Evolutionary conservation across 2,888 invertebrate genomes (phyloP).

Genomic region (Galerucella calmariensis): DNA sequence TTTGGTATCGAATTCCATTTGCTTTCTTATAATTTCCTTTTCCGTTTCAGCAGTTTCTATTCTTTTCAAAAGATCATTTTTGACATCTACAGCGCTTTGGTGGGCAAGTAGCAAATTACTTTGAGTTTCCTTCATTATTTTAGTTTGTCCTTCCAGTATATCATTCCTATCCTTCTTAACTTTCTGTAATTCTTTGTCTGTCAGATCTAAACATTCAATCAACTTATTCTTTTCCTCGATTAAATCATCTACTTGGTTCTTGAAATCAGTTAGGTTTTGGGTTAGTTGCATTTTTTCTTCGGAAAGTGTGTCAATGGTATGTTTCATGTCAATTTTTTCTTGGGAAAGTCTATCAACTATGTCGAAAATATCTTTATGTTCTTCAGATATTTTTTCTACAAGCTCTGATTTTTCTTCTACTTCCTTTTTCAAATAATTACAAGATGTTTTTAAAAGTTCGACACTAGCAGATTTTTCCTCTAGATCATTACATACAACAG

Average conservation of each 20-base stretch:
- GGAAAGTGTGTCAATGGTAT: constrained; percentile 31
- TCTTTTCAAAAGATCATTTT: constrained; percentile 50
- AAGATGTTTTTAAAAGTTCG: constrained; percentile 31
- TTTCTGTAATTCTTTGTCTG: constrained; percentile 51
- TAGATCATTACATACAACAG: constrained; percentile 28
- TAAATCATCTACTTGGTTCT: constrained; percentile 30
- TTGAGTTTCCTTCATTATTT: constrained; percentile 55
- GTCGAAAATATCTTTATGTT: constrained; percentile 43
- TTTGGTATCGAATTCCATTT: constrained; percentile 41
- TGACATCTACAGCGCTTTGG: constrained; percentile 51
- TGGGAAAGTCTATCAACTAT: constrained; percentile 43
- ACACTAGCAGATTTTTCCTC: constrained; percentile 35
- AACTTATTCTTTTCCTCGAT: constrained; percentile 43
- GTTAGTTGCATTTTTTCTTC: constrained; percentile 33
- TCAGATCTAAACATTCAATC: constrained; percentile 42
- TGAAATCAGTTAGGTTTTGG: constrained; percentile 28
- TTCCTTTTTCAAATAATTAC: constrained; percentile 27
- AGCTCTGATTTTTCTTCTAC: constrained; percentile 36
- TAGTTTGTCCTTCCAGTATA: constrained; percentile 52
- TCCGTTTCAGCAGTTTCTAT: constrained; percentile 50
- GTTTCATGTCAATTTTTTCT: constrained; percentile 41
- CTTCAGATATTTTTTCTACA: constrained; percentile 37
- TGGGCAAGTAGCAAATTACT: constrained; percentile 52
- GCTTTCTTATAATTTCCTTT: constrained; percentile 41
- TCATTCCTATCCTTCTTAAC: constrained; percentile 53